Base-by-base conservation (phyloP, 2,113 vertebrate species). In the Chamaea fasciata region DNA sequence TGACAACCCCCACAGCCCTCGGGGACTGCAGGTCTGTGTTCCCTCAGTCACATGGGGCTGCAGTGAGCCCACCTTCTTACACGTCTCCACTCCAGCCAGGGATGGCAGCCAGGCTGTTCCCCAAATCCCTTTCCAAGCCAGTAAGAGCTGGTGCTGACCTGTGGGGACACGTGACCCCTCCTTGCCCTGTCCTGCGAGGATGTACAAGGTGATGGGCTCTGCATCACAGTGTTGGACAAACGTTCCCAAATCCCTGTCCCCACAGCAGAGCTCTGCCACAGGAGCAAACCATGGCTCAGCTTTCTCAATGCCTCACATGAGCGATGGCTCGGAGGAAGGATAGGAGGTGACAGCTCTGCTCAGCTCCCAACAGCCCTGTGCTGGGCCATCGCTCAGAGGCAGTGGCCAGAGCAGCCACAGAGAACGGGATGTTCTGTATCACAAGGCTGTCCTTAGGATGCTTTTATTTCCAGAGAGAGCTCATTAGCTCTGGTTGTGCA, bases 381-480 rank as follows among this genome's bases (percentile, higher is more conserved):
- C 78, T 30, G 59, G 64, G 49, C 65, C 46, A 23, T 42, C 1
- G 1, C 89, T 91, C 1, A 2, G 83, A 82, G 44, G 76, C 28
- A 28, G 71, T 55, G 82, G 87, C 89, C 26, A 0, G 41, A 77
- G 64, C 78, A 92, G 83, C 67, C 60, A 56, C 80, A 35, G 84
- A 85, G 89, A 86, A 94, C 13, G 0, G 57, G 78, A 81, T 94
- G 95, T 86, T 95, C 93, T 91, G 55, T 91, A 83, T 24, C 50
- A 56, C 60, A 44, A 87, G 65, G 87, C 74, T 95, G 89, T 88
- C 89, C 94, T 96, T 77, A 64, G 76, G 83, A 90, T 73, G 85
- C 89, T 91, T 95, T 96, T 90, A 94, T 92, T 91, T 97, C 94
- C 95, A 94, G 95, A 89, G 94, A 96, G 95, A 94, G 87, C 94